phyloP scores from a whole-genome alignment of 2,797 vertebrate species.

The Lindbergichthys nudifrons region DNA sequence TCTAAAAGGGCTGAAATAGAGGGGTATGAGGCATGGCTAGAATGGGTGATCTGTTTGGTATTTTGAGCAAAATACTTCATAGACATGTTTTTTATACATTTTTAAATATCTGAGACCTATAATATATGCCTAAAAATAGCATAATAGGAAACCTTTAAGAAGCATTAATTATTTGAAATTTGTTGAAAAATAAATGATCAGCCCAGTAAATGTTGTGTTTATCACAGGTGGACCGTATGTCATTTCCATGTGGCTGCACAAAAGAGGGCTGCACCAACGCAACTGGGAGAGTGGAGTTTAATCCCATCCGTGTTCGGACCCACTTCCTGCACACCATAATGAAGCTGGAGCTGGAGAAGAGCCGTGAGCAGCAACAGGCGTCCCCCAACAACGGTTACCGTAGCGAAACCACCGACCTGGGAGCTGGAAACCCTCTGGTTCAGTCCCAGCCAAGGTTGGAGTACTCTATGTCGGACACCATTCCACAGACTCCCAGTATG shows the following conservation, averaged over 20 bases:
- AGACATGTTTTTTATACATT: no score
- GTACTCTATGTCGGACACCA: conserved; percentile 88
- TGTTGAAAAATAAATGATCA: conserved; percentile 12
- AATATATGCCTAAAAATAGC: no score
- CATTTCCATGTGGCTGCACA: conserved; percentile 97
- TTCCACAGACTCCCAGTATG: conserved; percentile 88
- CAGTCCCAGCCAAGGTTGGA: conserved; percentile 89
- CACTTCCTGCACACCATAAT: conserved; percentile 99
- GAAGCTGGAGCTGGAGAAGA: conserved; percentile 99
- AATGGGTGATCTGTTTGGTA: no score
- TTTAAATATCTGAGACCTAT: no score
- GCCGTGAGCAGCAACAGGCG: conserved; percentile 90
- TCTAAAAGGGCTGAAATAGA: neutral
- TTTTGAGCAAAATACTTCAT: no score
- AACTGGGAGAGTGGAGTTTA: conserved; percentile 97
- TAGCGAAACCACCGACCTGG: conserved; percentile 80
- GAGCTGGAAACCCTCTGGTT: conserved; percentile 85
- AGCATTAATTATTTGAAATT: neutral
- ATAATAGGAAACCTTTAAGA: no score
- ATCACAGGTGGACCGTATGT: conserved; percentile 98
- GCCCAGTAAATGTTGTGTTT: conserved; percentile 52
- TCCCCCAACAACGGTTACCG: conserved; percentile 88
- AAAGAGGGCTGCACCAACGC: conserved; percentile 99
- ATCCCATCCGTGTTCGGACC: conserved; percentile 98
- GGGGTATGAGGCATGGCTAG: no score